A percentile compares a stretch with the other conserved stretches of the same genome.
Conservation (phyloP, 2,888 invertebrate genomes). For the Hirtodrosophila trivittata region DNA sequence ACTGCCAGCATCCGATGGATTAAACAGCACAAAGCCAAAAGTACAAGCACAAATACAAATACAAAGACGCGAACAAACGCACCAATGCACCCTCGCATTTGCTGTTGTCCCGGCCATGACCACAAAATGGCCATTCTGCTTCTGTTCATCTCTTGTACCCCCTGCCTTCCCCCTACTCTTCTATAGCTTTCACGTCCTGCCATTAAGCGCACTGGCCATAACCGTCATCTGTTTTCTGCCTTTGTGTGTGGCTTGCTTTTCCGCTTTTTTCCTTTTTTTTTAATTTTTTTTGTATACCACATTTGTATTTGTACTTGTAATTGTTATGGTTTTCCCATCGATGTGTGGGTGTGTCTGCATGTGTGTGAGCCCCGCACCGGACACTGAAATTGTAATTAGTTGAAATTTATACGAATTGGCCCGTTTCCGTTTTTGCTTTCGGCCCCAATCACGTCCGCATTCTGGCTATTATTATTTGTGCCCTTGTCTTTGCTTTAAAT, state of each 20-base stretch:
- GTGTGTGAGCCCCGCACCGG: slow-evolving; percentile 44
- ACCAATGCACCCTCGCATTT: slow-evolving; percentile 44
- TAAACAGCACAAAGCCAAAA: slow-evolving; percentile 72
- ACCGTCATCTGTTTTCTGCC: slow-evolving; percentile 67
- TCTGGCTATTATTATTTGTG: slow-evolving; percentile 58
- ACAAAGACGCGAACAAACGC: slow-evolving; percentile 24
- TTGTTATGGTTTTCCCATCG: slow-evolving; percentile 70
- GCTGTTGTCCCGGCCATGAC: slow-evolving; percentile 49
- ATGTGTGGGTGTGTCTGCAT: slow-evolving; percentile 36
- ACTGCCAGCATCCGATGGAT: slow-evolving; percentile 42
- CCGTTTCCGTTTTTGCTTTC: slow-evolving; percentile 53
- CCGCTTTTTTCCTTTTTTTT: slow-evolving; percentile 9
- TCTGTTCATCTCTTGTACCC: background rate
- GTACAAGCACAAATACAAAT: slow-evolving; percentile 40
- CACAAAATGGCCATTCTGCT: slow-evolving; percentile 58
- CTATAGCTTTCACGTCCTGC: slow-evolving; percentile 47
- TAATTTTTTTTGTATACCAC: slow-evolving; percentile 31
- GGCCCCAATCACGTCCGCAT: slow-evolving; percentile 58
- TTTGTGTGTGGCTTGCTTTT: slow-evolving; percentile 23
- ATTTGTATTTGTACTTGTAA: slow-evolving; percentile 67
- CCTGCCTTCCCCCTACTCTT: background rate
- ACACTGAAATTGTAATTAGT: slow-evolving; percentile 78
- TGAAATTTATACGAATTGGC: slow-evolving; percentile 69
- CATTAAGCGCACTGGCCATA: slow-evolving; percentile 66
- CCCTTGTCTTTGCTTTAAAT: slow-evolving; percentile 2